These are phyloP conservation scores for Sarcophaga rosellei DNA, from an alignment of 2,888 invertebrate species.

Conservation along the genomic window DNA sequence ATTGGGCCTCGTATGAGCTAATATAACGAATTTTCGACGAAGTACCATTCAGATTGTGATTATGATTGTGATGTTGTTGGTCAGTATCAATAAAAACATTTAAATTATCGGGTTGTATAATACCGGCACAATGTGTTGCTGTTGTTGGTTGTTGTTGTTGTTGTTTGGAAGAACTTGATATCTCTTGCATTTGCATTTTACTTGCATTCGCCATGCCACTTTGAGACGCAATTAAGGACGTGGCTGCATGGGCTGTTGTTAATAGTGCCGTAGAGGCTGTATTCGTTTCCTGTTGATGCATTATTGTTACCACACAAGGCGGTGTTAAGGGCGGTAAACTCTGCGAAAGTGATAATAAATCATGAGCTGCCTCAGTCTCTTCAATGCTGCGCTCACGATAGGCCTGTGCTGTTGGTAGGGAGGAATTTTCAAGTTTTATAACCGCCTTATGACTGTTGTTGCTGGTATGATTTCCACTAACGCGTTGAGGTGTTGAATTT, in stretches of 20 bases:
- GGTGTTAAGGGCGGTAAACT: slow-evolving; percentile 89
- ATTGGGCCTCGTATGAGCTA: slow-evolving; percentile 79
- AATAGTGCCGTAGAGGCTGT: slow-evolving; percentile 43
- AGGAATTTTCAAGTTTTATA: slow-evolving; percentile 62
- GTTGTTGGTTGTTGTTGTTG: slow-evolving; percentile 65
- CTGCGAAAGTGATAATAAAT: slow-evolving; percentile 88
- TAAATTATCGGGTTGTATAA: slow-evolving; percentile 70
- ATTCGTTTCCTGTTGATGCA: slow-evolving; percentile 80
- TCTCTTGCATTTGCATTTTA: slow-evolving; percentile 80
- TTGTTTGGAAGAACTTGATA: slow-evolving; percentile 78
- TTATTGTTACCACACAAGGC: slow-evolving; percentile 86
- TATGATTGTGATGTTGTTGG: slow-evolving; percentile 64
- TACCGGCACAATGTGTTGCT: slow-evolving; percentile 67
- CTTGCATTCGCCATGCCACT: slow-evolving; percentile 60
- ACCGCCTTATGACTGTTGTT: slow-evolving; percentile 54
- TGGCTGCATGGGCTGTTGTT: slow-evolving; percentile 12
- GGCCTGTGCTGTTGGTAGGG: slow-evolving; percentile 48
- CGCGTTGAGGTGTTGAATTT: slow-evolving; percentile 57
- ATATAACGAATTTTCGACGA: slow-evolving; percentile 79
- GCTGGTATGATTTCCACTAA: slow-evolving; percentile 46
- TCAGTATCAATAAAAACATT: slow-evolving; percentile 65
- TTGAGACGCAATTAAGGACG: neutral
- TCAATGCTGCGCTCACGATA: slow-evolving; percentile 86
- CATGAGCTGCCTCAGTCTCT: slow-evolving; percentile 95
- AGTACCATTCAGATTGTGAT: slow-evolving; percentile 69